Percentiles rank a stretch among this genome's conserved stretches.
Evolutionary conservation across 2,888 invertebrate genomes (phyloP).

Genomic region (Pammene aurita): DNA sequence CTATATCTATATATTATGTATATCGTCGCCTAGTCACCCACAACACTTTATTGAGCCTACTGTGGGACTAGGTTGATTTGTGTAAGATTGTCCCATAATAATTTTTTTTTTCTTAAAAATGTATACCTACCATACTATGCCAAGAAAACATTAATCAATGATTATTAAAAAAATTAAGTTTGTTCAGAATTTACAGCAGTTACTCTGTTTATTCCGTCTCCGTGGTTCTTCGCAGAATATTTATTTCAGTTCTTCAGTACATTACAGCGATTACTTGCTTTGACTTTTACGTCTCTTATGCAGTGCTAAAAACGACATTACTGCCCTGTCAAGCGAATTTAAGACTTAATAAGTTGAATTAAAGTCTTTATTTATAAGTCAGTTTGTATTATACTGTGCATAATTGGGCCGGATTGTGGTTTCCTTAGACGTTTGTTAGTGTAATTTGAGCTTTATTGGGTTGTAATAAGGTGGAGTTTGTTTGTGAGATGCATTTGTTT

Average conservation of each 20-base stretch:
- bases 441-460: conserved; percentile 21
- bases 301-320: conserved; percentile 14
- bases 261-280: conserved; percentile 39
- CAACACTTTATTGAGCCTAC: too few species aligned
- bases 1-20: too few species aligned
- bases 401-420: conserved; percentile 54
- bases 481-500: conserved; percentile 52
- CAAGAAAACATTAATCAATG: too few species aligned
- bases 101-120: too few species aligned
- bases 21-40: too few species aligned
- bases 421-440: conserved; percentile 18
- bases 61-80: too few species aligned
- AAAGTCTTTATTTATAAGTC: neutral
- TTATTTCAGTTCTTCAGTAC: conserved; percentile 33
- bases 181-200: neutral
- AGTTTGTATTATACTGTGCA: conserved; percentile 24
- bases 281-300: conserved; percentile 46
- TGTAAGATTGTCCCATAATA: too few species aligned
- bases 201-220: conserved; percentile 6
- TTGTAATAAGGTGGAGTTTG: conserved; percentile 31
- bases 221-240: conserved; percentile 23
- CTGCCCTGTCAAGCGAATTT: conserved; percentile 6
- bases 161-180: too few species aligned
- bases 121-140: too few species aligned
- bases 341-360: conserved; percentile 8